phyloP scores from a whole-genome alignment of 2,888 invertebrate genomes.

The Loripinus fragilis region DNA sequence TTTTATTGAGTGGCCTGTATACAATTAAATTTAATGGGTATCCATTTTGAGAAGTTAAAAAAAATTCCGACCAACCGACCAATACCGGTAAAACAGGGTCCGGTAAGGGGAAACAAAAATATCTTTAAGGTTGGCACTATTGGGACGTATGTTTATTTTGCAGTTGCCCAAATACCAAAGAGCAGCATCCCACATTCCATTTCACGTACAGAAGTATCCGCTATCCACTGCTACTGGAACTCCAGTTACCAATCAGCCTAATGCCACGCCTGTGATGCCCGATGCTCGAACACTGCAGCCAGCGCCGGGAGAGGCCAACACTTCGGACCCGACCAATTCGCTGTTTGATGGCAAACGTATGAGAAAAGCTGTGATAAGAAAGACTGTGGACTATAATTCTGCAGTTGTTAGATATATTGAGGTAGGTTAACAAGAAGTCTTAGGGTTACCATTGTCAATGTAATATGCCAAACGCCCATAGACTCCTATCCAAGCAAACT shows the following conservation, averaged over 20 bases:
- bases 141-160: no score
- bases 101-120: no score
- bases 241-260: not conserved
- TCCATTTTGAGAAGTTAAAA: no score
- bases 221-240: not conserved
- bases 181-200: conserved; percentile 8
- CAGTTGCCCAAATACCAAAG: conserved; percentile 15
- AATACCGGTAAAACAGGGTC: no score
- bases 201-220: conserved; percentile 3
- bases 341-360: conserved; percentile 94
- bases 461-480: no score
- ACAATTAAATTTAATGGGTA: no score
- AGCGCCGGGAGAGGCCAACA: conserved; percentile 21
- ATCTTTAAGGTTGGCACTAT: no score
- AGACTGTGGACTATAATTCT: conserved; percentile 99
- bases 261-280: not conserved
- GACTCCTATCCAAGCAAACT: no score
- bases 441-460: no score
- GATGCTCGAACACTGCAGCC: conserved; percentile 5
- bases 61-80: no score
- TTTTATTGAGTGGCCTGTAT: no score
- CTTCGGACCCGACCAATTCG: conserved; percentile 19
- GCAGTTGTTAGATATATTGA: conserved; percentile 96
- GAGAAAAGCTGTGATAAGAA: conserved; percentile 97
- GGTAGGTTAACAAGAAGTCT: no score